phyloP scores from a whole-genome alignment of 2,797 vertebrate species.

The Hydrophis major region DNA sequence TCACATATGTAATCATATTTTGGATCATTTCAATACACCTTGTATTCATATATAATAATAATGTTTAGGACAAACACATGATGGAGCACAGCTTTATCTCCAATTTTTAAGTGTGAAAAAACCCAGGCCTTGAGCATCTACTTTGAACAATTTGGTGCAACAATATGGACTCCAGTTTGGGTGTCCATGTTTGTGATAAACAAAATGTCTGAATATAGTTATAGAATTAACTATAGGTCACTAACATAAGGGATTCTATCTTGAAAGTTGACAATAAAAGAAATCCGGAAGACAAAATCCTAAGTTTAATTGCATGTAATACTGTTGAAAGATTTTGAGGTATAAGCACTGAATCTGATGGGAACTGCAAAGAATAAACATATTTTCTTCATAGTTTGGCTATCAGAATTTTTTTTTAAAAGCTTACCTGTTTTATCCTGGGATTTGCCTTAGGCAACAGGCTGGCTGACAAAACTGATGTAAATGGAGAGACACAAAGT shows the following conservation, averaged over 20 bases:
- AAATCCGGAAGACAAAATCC: not conserved
- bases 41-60: not conserved
- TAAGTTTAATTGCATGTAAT: not conserved
- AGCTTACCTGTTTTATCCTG: slow-evolving; percentile 81
- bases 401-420: slow-evolving; percentile 13
- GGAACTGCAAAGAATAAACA: not conserved
- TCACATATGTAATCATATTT: not conserved
- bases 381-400: not conserved
- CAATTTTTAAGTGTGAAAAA: not conserved
- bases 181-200: not conserved
- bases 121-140: not conserved
- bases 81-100: not conserved
- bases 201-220: not conserved
- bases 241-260: not conserved
- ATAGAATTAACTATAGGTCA: not conserved
- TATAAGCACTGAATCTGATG: not conserved
- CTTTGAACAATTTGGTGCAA: not conserved
- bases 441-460: slow-evolving; percentile 87
- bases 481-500: slow-evolving; percentile 77
- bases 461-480: slow-evolving; percentile 80
- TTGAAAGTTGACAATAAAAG: not conserved
- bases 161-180: not conserved
- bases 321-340: not conserved
- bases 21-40: not conserved
- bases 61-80: not conserved